Base-by-base conservation (phyloP, 2,888 invertebrate genomes). In the Camptogramma bilineatum region DNA sequence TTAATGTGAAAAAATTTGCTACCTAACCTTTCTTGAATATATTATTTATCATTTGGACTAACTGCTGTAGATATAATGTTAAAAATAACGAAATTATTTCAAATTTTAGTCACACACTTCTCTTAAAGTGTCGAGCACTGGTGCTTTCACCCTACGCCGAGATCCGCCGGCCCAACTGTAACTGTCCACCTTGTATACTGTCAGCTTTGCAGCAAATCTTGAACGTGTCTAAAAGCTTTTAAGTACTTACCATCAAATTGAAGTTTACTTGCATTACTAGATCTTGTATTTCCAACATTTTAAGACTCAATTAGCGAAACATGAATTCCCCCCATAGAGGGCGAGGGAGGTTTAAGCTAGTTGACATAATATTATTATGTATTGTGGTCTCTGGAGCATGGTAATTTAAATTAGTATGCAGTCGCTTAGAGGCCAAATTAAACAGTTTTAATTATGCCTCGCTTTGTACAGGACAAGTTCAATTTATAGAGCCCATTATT, bases 401-500 rank as follows among this genome's bases (percentile, higher is more conserved):
- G 44, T 50, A 51, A 62, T 66, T 46, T 54, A 58, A 66, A 48
- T 66, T 55, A 65, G 52, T 65, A 61, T 61, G 51, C 58, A 66
- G 58, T 21, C 24, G 50, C 28, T 47, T 51, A 52, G 48, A 56
- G 50, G 59, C 56, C 18, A 17, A 21, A 55, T 52, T 39, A 52
- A 55, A 59, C 50, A 59, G 55, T 55, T 64, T 55, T 55, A 64
- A 60, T 64, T 56, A 52, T 47, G 17, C 18, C 47, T 28, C 39
- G 31, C 31, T 59, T 59, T 54, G 51, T 46, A 34, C 42, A 18
- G 50, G 24, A 59, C 54, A 52, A 55, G 53, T 63, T 31, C 9
- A 46, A 24, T 50, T 58, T 54, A 63, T 24, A 18, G 47, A 52
- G 61, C 51, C 51, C 10, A 52, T 62, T 51, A 55, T 48, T 42